These are phyloP conservation scores for Holotrichia oblita DNA, from an alignment of 1,140 invertebrate species.

Conservation along the genomic window DNA sequence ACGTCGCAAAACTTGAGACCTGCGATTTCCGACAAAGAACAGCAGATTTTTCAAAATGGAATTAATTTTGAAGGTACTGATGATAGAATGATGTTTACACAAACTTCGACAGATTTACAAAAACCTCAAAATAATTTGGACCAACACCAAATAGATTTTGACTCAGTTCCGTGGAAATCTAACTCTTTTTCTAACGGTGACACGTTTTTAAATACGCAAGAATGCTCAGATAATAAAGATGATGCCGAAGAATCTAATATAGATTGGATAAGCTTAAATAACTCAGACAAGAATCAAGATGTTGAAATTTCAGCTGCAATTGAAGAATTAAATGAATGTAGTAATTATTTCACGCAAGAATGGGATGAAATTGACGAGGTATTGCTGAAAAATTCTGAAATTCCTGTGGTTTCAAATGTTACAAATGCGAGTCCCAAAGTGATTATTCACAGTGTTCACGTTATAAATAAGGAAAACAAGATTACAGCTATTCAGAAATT, in stretches of 20 bases:
- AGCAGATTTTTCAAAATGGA: not conserved
- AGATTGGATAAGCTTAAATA: not conserved
- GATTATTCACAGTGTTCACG: not conserved
- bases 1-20: not conserved
- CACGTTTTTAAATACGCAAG: slow-evolving; percentile 34
- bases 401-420: not conserved
- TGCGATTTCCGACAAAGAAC: no score
- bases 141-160: not conserved
- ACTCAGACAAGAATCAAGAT: not conserved
- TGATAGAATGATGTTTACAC: no score
- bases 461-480: not conserved
- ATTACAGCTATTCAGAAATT: slow-evolving; percentile 9
- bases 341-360: slow-evolving; percentile 39
- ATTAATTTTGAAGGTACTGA: not conserved
- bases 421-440: not conserved
- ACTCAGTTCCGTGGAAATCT: not conserved
- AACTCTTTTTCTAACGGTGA: not conserved
- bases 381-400: not conserved
- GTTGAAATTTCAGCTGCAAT: not conserved
- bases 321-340: slow-evolving; percentile 20
- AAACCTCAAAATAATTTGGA: not conserved
- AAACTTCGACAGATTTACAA: not conserved
- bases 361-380: slow-evolving; percentile 12
- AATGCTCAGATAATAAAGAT: not conserved
- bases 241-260: not conserved